Evolutionary conservation across 2,888 invertebrate species (phyloP), one percentile per base, ranked within the genome.

Genomic region (Eupithecia insigniata): DNA sequence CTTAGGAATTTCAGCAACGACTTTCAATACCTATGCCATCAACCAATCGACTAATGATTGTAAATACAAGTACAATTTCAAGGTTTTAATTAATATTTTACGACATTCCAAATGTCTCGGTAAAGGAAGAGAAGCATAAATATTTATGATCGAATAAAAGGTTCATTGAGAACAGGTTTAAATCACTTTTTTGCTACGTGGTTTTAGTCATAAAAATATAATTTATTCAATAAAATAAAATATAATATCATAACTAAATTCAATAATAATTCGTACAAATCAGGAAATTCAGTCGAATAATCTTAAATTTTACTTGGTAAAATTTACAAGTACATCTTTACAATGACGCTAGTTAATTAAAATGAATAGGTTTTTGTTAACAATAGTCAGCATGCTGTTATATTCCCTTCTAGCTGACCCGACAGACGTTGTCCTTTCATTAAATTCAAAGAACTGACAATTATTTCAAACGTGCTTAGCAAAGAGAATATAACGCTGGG

Each of bases 161-260:
- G 22, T 22, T 46, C 1, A 60, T 32, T 18, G 32, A 34, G 14
- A n/a, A 62, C 61, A 62, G 34, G 61, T 34, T 34, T 34, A 30
- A 3, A n/a, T n/a, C 61, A 62, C 34, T 34, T 22, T 12, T 32
- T n/a, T 3, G n/a, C 30, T n/a, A 62, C 34, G 61, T 62, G 34
- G 34, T 62, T 34, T 62, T n/a, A n/a, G 18, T 32, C 34, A 62
- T 62, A 62, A 34, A n/a, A 62, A 32, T 18, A 60, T 32, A n/a
- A 62, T 62, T 34, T 62, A 32, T 18, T 62, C 61, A 32, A 22
- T 34, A 34, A 32, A 28, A 32, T 32, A n/a, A 34, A 5, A 34
- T 22, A 32, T 62, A n/a, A 62, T 32, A 34, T n/a, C 12, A 32
- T 12, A 32, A 34, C 1, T 58, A 61, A 18, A 3, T 62, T 2